Evolutionary conservation across 1,140 invertebrate genomes (phyloP).

Genomic region (Lucilia cuprina): DNA sequence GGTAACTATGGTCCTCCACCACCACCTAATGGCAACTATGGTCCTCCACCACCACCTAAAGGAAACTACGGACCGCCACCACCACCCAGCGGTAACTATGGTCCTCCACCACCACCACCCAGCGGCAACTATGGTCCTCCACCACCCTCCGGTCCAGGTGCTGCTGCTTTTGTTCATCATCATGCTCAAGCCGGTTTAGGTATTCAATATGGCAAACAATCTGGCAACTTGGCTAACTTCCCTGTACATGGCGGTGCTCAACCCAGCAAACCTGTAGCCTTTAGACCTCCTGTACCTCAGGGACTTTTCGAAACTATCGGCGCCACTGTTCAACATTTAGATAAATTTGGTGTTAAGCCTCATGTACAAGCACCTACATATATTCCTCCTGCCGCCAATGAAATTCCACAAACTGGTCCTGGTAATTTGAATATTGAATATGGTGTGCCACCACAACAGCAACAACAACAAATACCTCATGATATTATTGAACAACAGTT

Average conservation of each 20-base stretch:
- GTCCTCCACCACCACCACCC: conserved; percentile 63
- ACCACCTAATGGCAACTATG: conserved; percentile 51
- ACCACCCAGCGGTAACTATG: conserved; percentile 53
- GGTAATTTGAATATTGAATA: conserved; percentile 40
- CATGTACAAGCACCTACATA: conserved; percentile 65
- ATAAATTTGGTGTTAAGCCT: conserved; percentile 57
- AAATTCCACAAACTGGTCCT: conserved; percentile 59
- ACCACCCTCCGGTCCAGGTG: conserved; percentile 60
- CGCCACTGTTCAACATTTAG: conserved; percentile 65
- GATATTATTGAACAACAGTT: conserved; percentile 51
- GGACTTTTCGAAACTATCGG: conserved; percentile 72
- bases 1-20: conserved; percentile 64
- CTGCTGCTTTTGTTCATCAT: conserved; percentile 63
- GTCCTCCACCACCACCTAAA: conserved; percentile 47
- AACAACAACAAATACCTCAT: conserved; percentile 35
- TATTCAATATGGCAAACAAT: conserved; percentile 58
- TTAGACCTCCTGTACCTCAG: conserved; percentile 73
- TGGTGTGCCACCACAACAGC: conserved; percentile 41
- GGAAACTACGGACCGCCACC: conserved; percentile 42
- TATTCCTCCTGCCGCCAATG: conserved; percentile 70
- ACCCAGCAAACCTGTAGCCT: conserved; percentile 70
- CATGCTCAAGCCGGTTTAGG: conserved; percentile 45
- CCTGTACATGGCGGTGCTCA: conserved; percentile 57
- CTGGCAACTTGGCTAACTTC: conserved; percentile 47
- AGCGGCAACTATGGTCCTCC: conserved; percentile 59